phyloP scores from a whole-genome alignment of 2,797 vertebrate genomes.

The Gymnopithys bicolor region DNA sequence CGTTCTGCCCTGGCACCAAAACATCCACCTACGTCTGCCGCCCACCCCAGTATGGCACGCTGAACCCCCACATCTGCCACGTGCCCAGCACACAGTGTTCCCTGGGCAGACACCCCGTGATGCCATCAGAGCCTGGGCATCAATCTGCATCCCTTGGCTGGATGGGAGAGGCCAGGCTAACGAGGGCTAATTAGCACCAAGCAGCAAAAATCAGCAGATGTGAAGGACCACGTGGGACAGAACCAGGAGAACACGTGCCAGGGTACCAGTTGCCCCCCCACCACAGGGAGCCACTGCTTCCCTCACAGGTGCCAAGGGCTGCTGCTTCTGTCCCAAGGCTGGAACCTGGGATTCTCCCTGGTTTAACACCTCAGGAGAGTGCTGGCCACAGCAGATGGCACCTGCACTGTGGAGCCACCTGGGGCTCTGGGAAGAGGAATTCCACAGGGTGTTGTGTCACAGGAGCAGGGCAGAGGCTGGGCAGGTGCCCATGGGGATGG shows the following conservation, averaged over 20 bases:
- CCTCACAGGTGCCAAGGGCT: neutral
- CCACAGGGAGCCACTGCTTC: neutral
- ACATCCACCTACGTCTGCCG: neutral
- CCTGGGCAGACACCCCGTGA: neutral
- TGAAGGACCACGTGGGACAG: neutral
- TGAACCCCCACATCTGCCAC: accelerated
- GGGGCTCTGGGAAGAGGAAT: neutral
- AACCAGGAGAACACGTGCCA: neutral
- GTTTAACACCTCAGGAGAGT: neutral
- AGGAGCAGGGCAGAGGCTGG: neutral
- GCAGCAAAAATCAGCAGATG: neutral
- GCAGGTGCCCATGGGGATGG: accelerated
- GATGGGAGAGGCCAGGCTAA: neutral
- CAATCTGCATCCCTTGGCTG: accelerated
- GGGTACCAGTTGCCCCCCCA: neutral
- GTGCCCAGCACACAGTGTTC: accelerated
- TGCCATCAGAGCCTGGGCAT: neutral
- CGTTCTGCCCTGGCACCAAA: neutral
- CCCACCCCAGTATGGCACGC: accelerated
- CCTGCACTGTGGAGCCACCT: accelerated
- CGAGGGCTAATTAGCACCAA: neutral
- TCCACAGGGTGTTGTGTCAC: accelerated
- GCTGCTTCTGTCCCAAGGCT: neutral
- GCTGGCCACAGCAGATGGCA: neutral
- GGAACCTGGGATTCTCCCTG: neutral